Conservation (phyloP, 35 echinoderm and acorn worm species). For the Ophioderma brevispina region DNA sequence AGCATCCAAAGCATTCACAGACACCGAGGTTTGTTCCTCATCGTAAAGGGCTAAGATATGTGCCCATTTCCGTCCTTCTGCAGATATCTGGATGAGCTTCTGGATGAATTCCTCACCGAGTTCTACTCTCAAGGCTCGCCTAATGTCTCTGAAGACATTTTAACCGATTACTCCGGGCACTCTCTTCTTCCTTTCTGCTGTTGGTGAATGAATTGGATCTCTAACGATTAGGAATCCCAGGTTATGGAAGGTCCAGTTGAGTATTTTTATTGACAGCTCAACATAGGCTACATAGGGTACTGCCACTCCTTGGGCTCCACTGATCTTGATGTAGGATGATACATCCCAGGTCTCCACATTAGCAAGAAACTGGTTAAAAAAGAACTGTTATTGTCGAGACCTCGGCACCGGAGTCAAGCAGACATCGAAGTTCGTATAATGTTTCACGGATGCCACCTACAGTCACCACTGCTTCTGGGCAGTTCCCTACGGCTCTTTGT, state of each 20-base stretch:
- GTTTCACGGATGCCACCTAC: too few species aligned
- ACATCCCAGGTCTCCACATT: constrained; percentile 24
- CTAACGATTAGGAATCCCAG: constrained; percentile 41
- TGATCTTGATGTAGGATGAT: constrained; percentile 18
- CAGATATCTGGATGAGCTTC: too few species aligned
- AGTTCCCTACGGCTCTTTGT: too few species aligned
- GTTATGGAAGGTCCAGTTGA: background rate
- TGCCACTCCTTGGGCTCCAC: constrained; percentile 19
- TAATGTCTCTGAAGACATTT: constrained; percentile 5
- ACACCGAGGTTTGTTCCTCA: background rate
- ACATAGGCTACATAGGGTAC: constrained; percentile 44
- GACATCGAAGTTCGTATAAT: too few species aligned
- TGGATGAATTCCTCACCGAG: background rate
- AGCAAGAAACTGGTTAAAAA: constrained; percentile 32
- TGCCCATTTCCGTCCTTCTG: background rate
- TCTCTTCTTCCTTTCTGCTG: constrained; percentile 2
- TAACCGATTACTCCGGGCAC: constrained; percentile 40
- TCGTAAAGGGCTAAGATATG: constrained; percentile 50
- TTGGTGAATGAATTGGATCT: constrained; percentile 24
- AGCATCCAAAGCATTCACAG: background rate
- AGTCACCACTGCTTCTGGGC: too few species aligned
- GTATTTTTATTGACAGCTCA: constrained; percentile 17
- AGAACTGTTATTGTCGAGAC: background rate
- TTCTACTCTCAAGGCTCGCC: background rate
- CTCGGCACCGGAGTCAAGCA: too few species aligned